These are phyloP conservation scores for Listronotus oregonensis DNA, from an alignment of 1,140 invertebrate species.

Conservation along the genomic window DNA sequence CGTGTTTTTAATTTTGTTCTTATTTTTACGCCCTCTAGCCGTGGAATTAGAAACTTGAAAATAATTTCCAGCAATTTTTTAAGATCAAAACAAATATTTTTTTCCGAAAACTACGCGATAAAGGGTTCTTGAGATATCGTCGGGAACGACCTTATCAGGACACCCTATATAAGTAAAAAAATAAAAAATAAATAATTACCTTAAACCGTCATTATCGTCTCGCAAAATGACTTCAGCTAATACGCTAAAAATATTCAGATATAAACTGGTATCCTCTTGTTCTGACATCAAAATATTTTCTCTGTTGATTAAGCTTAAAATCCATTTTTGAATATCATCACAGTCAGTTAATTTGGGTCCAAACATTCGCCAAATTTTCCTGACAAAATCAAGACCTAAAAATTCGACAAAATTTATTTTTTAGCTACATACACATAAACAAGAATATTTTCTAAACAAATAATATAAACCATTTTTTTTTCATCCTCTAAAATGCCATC, in stretches of 20 bases:
- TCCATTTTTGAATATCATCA: slow-evolving; percentile 24
- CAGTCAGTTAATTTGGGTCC: neutral
- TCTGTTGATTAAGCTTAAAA: slow-evolving; percentile 11
- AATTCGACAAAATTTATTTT: neutral
- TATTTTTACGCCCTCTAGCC: too few relatives aligned
- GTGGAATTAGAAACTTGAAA: too few relatives aligned
- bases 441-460: neutral
- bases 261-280: slow-evolving; percentile 7
- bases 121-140: too few relatives aligned
- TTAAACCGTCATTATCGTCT: slow-evolving; percentile 11
- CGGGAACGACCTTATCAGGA: too few relatives aligned
- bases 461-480: neutral
- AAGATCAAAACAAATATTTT: too few relatives aligned
- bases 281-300: slow-evolving; percentile 7
- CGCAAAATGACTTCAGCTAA: slow-evolving; percentile 17
- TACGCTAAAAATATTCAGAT: slow-evolving; percentile 21
- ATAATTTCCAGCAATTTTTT: too few relatives aligned
- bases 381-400: slow-evolving; percentile 29
- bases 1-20: too few relatives aligned
- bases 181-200: slow-evolving; percentile 3
- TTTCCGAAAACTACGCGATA: too few relatives aligned
- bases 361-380: slow-evolving; percentile 14
- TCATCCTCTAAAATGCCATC: too few relatives aligned
- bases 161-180: too few relatives aligned
- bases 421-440: neutral